Evolutionary conservation across 1,140 invertebrate genomes (phyloP).

Genomic region (Maconellicoccus hirsutus): DNA sequence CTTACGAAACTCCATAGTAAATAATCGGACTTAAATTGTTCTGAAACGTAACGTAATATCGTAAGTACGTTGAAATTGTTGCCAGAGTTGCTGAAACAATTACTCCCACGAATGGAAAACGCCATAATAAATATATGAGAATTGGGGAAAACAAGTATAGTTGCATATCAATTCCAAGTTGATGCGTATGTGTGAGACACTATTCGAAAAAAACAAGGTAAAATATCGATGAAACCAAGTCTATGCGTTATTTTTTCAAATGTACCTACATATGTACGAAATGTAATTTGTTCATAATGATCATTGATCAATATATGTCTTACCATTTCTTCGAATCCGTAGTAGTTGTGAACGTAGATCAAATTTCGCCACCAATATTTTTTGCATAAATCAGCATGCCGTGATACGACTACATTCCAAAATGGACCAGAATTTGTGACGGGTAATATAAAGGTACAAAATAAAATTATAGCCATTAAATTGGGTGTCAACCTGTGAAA

Average conservation of each 20-base stretch:
- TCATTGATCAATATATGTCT: conserved; percentile 26
- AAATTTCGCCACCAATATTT: conserved; percentile 56
- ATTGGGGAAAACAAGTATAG: conserved; percentile 57
- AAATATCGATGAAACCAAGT: too few relatives aligned
- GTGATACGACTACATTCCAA: conserved; percentile 48
- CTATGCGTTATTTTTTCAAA: too few relatives aligned
- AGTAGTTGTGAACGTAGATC: conserved; percentile 56
- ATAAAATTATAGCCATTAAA: conserved; percentile 46
- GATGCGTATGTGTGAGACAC: conserved; percentile 55
- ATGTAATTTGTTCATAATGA: too few relatives aligned
- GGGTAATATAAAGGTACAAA: conserved; percentile 50
- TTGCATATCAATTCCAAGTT: conserved; percentile 69
- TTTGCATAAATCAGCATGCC: conserved; percentile 48
- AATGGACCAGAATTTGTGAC: conserved; percentile 45
- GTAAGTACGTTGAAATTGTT: conserved; percentile 45
- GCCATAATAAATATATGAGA: conserved; percentile 52
- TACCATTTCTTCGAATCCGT: conserved; percentile 58
- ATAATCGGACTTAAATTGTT: conserved; percentile 56
- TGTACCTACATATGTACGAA: too few relatives aligned
- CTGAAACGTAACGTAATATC: conserved; percentile 50
- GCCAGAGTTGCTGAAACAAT: conserved; percentile 40
- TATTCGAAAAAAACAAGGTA: conserved; percentile 35
- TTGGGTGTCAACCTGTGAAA: conserved; percentile 42
- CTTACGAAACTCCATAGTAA: conserved; percentile 61
- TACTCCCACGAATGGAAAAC: conserved; percentile 45